phyloP scores from a whole-genome alignment of 2,888 invertebrate species.

The Acronicta psi region DNA sequence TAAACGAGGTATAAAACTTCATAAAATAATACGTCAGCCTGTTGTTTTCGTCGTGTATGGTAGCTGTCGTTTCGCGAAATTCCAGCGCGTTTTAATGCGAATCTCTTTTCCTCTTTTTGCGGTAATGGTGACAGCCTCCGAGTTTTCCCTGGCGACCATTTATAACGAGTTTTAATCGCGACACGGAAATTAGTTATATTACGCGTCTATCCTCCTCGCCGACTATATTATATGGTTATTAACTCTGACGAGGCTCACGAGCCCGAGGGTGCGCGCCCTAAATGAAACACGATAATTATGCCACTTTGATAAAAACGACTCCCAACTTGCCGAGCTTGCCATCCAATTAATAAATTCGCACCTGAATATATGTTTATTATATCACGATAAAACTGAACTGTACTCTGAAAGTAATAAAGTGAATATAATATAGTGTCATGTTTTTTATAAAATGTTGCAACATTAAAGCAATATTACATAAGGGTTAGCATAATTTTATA shows the following conservation, averaged over 20 bases:
- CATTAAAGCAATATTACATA: too few relatives aligned
- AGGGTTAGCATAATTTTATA: too few relatives aligned
- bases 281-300: conserved; percentile 57
- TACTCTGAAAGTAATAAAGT: conserved; percentile 36
- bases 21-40: conserved; percentile 40
- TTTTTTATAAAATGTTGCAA: conserved; percentile 71
- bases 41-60: conserved; percentile 37
- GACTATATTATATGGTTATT: conserved; percentile 73
- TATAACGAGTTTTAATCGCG: conserved; percentile 81
- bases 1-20: conserved; percentile 45
- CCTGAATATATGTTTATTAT: conserved; percentile 38
- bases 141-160: conserved; percentile 70
- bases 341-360: conserved; percentile 55
- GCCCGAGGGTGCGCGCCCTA: conserved; percentile 54
- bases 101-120: conserved; percentile 73
- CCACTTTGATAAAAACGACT: conserved; percentile 53
- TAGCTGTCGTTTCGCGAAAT: conserved; percentile 61
- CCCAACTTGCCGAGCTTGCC: conserved; percentile 26
- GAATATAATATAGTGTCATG: conserved; percentile 68
- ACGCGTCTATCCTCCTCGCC: conserved; percentile 67
- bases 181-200: conserved; percentile 79
- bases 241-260: conserved; percentile 64
- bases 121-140: conserved; percentile 74
- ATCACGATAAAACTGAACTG: conserved; percentile 33
- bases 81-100: conserved; percentile 71